Evolutionary conservation across 2,888 invertebrate species (phyloP).

Genomic region (Papilio demoleus): DNA sequence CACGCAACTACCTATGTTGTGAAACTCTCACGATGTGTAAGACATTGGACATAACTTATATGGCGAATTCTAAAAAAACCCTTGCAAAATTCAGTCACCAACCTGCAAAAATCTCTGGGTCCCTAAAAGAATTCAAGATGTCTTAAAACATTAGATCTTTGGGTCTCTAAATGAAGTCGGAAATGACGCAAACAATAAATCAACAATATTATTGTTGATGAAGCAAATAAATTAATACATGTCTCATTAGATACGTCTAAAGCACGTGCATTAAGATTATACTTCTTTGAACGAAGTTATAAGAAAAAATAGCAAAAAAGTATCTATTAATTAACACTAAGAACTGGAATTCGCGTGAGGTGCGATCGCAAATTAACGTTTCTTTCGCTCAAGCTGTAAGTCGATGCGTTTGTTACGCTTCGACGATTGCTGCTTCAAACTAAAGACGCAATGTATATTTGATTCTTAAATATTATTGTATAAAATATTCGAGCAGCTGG

Average conservation of each 20-base stretch:
- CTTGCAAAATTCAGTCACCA: too few species aligned
- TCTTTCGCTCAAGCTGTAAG: constrained; percentile 46
- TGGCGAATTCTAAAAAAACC: too few species aligned
- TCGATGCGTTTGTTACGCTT: constrained; percentile 42
- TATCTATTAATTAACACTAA: constrained; percentile 54
- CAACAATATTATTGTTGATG: constrained; percentile 8
- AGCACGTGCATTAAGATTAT: neutral
- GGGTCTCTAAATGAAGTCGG: neutral
- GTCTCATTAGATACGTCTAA: constrained; percentile 6
- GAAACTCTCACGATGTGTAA: too few species aligned
- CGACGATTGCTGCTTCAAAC: neutral
- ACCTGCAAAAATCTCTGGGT: too few species aligned
- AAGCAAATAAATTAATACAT: constrained; percentile 4
- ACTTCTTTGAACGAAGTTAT: constrained; percentile 43
- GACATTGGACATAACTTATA: too few species aligned
- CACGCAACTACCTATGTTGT: too few species aligned
- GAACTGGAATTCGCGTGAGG: constrained; percentile 54
- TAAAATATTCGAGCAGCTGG: neutral
- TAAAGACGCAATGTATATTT: constrained; percentile 10
- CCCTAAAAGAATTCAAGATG: too few species aligned
- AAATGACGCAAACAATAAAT: neutral
- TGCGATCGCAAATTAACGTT: constrained; percentile 54
- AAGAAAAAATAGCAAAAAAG: constrained; percentile 50
- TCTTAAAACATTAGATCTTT: too few species aligned
- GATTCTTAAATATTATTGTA: constrained; percentile 6